phyloP scores from a whole-genome alignment of 2,888 invertebrate genomes.

The Phytoseiulus persimilis region DNA sequence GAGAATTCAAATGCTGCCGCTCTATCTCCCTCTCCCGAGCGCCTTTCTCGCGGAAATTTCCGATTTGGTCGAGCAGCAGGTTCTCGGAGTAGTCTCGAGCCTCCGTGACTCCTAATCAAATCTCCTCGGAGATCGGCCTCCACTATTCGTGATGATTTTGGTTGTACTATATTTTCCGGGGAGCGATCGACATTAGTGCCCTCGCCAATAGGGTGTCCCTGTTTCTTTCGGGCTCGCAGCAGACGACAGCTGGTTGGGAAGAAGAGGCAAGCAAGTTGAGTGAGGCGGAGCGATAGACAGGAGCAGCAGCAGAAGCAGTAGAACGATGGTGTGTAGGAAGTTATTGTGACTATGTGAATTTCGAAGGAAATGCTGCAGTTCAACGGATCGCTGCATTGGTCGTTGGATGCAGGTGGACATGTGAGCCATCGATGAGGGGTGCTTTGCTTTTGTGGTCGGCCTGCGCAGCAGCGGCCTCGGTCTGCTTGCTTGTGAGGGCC shows the following conservation, averaged over 20 bases:
- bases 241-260: background rate
- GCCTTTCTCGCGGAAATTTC: no score
- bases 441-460: background rate
- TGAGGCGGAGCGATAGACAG: background rate
- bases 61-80: no score
- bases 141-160: no score
- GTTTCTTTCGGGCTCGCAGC: background rate
- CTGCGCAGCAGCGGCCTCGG: constrained; percentile 31
- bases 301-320: background rate
- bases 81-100: no score
- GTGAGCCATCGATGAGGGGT: constrained; percentile 5
- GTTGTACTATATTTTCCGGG: no score
- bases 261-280: background rate
- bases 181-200: background rate
- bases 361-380: background rate
- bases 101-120: no score
- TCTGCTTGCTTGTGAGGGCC: constrained; percentile 11
- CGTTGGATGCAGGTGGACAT: background rate
- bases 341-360: background rate
- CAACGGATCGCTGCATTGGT: background rate
- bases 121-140: no score
- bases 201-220: background rate
- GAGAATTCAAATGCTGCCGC: no score
- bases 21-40: no score
- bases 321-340: background rate